Evolutionary conservation across 2,888 invertebrate species (phyloP), one percentile per base, ranked within the genome.

Genomic region (Carcina quercana): DNA sequence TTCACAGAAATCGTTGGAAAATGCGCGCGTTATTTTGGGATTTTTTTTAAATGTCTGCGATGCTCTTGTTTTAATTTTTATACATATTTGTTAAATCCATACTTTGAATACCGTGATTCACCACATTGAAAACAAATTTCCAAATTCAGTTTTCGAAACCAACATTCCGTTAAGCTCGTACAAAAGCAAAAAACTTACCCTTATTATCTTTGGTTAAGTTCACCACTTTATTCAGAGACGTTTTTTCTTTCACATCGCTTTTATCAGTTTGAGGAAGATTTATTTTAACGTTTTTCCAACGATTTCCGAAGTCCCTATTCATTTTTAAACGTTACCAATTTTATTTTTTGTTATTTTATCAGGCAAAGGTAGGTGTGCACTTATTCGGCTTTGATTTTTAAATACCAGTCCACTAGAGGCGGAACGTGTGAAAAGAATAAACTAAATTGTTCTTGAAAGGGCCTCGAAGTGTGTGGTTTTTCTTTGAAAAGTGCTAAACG

Each of bases 281-380:
- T 34, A 56, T 50, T 60, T 73, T 71, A 38, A 75, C 56, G 43
- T 65, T 68, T 62, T 68, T 73, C 78, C 78, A 78, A 56, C 64
- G 74, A 47, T 60, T 65, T 27, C 49, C 50, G 24, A 55, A 48
- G 28, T 49, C 55, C 50, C 59, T 73, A 53, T 56, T 72, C 71
- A 74, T 78, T 45, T 49, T 57, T 35, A 24, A 27, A 17, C 7
- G 6, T 21, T 10, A 21, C 7, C 13, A 14, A 22, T 30, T 14
- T 11, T 15, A 22, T 11, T 11, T 6, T 13, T 25, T 32, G 25
- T 29, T 11, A 31, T 35, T 34, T 24, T 24, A 35, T 30, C 27
- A 25, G 10, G 13, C 8, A 8, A 20, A 13, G 10, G 5, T 25
- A 8, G 15, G 20, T 10, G 19, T 27, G n/a, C n/a, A n/a, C n/a